These are phyloP conservation scores for Porites rus DNA, from an alignment of 92 coral and sea anemone genomes.

Conservation along the genomic window DNA sequence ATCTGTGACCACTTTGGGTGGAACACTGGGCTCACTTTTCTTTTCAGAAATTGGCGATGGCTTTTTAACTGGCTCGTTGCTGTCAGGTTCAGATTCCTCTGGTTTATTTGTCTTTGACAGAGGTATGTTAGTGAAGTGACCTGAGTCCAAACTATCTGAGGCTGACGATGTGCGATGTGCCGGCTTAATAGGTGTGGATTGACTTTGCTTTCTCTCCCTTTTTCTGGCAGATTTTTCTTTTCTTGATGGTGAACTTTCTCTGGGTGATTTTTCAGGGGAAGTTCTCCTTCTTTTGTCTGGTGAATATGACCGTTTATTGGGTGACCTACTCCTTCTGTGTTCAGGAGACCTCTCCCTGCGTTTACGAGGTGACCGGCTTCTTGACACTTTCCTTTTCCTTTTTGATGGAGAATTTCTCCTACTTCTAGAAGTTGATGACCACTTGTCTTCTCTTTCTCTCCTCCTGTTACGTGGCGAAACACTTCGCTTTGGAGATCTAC, in stretches of 20 bases:
- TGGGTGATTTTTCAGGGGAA: slow-evolving; percentile 19
- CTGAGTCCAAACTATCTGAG: slow-evolving; percentile 39
- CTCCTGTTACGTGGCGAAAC: slow-evolving; percentile 21
- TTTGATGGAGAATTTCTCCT: slow-evolving; percentile 5
- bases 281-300: slow-evolving; percentile 13
- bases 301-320: slow-evolving; percentile 20
- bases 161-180: slow-evolving; percentile 36
- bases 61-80: slow-evolving; percentile 2
- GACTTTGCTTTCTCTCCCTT: slow-evolving; percentile 19
- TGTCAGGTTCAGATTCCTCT: slow-evolving; percentile 9
- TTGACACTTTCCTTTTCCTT: slow-evolving; percentile 9
- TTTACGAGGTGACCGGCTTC: slow-evolving; percentile 28
- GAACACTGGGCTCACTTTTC: neutral
- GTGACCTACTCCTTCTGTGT: slow-evolving; percentile 27
- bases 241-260: neutral
- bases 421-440: neutral
- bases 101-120: slow-evolving; percentile 11
- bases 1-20: neutral
- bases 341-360: neutral
- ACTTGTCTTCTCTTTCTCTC: neutral
- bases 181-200: slow-evolving; percentile 16
- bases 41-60: neutral
- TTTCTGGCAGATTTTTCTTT: neutral
- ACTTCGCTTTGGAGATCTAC: slow-evolving; percentile 32
- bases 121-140: slow-evolving; percentile 38